Evolutionary conservation across 2,888 invertebrate genomes (phyloP).

Genomic region (Cataglyphis albicans): DNA sequence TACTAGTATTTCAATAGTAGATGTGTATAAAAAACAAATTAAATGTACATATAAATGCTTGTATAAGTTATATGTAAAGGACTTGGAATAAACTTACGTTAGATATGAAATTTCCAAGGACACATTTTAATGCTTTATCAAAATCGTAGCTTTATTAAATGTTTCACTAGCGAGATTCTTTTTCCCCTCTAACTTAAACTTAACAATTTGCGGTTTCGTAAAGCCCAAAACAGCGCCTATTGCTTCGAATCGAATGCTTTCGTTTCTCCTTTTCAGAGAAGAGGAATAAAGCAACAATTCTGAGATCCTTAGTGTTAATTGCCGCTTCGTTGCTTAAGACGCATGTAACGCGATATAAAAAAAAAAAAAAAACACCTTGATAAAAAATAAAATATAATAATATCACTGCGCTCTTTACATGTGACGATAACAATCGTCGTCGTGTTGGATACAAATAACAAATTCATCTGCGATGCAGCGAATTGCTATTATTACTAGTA

Average conservation of each 20-base stretch:
- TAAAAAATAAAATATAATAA: constrained; percentile 63
- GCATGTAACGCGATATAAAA: constrained; percentile 31
- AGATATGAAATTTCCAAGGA: background rate
- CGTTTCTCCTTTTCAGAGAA: constrained; percentile 24
- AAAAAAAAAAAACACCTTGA: constrained; percentile 8
- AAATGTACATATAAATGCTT: constrained; percentile 61
- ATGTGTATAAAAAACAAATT: constrained; percentile 54
- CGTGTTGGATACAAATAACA: constrained; percentile 17
- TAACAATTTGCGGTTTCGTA: constrained; percentile 5
- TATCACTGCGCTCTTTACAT: constrained; percentile 52
- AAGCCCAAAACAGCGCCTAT: constrained; percentile 24
- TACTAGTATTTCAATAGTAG: constrained; percentile 35
- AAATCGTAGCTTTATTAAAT: constrained; percentile 59
- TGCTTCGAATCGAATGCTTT: constrained; percentile 53
- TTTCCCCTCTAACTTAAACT: constrained; percentile 8
- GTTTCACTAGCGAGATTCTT: constrained; percentile 54
- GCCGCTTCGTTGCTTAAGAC: constrained; percentile 44
- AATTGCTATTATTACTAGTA: constrained; percentile 32
- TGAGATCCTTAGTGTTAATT: constrained; percentile 69
- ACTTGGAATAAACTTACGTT: constrained; percentile 40
- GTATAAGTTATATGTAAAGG: constrained; percentile 49
- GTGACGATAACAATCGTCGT: constrained; percentile 9
- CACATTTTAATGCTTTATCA: constrained; percentile 50
- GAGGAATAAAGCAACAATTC: constrained; percentile 56
- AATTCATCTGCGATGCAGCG: constrained; percentile 36